Conservation (phyloP, 2,888 invertebrate species). For the Hirtodrosophila histrioides region DNA sequence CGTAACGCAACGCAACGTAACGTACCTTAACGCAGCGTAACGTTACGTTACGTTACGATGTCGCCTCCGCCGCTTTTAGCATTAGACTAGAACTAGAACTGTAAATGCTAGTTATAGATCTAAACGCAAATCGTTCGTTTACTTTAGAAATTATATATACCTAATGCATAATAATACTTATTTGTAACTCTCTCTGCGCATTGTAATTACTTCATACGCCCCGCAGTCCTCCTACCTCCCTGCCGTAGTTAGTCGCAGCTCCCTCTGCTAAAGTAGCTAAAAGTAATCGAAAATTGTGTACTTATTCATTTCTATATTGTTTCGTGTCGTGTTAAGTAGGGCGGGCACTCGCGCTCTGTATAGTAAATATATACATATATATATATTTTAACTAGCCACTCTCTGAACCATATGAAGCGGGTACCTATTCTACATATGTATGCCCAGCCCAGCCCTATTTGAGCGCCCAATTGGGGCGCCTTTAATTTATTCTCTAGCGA, state of each 20-base stretch:
- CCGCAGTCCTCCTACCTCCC: conserved; percentile 29
- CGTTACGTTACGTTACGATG: conserved; percentile 20
- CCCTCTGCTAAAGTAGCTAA: conserved; percentile 47
- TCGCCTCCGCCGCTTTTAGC: conserved; percentile 63
- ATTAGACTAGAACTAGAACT: conserved; percentile 62
- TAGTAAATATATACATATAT: conserved; percentile 30
- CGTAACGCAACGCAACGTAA: conserved; percentile 27
- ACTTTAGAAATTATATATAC: conserved; percentile 36
- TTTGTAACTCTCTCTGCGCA: conserved; percentile 49
- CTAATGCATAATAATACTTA: conserved; percentile 16
- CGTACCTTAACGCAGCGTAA: conserved; percentile 13
- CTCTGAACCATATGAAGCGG: conserved; percentile 3
- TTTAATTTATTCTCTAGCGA: conserved; percentile 70
- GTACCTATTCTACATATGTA: conserved; percentile 7
- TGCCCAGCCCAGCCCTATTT: too few species aligned
- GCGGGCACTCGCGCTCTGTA: conserved; percentile 43
- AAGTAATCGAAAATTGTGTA: conserved; percentile 66
- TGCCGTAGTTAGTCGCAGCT: conserved; percentile 42
- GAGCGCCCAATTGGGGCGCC: not conserved
- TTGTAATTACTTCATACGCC: conserved; percentile 71
- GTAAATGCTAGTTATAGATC: conserved; percentile 70
- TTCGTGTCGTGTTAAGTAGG: conserved; percentile 57
- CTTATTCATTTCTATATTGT: conserved; percentile 64
- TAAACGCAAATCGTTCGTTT: conserved; percentile 43
- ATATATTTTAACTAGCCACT: conserved; percentile 7